A percentile compares a stretch with the other conserved stretches of the same genome.
Evolutionary conservation across 2,888 invertebrate genomes (phyloP).

Genomic region (Luperina nickerlii): DNA sequence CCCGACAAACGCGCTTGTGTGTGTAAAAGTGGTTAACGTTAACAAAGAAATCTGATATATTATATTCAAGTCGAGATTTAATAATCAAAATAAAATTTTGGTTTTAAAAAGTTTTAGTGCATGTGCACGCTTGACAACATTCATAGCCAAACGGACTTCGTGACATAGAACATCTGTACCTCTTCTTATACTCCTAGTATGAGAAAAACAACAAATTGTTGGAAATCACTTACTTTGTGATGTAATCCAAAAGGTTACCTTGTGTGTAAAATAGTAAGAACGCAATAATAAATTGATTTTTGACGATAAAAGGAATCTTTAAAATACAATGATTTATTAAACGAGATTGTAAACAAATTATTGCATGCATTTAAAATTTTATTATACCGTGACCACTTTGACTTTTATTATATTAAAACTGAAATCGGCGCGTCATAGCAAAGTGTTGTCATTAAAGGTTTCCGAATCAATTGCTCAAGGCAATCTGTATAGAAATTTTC

Average conservation of each 20-base stretch:
- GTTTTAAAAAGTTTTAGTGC: no score
- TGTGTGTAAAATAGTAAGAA: background rate
- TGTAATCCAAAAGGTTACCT: background rate
- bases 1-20: no score
- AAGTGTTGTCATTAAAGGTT: constrained; percentile 15
- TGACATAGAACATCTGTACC: no score
- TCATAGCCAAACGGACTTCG: no score
- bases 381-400: background rate
- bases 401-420: constrained; percentile 4
- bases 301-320: background rate
- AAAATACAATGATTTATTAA: background rate
- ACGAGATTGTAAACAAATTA: background rate
- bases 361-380: background rate
- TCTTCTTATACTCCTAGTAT: background rate
- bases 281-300: background rate
- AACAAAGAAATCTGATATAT: no score
- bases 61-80: no score
- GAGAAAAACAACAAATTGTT: background rate
- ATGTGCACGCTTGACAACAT: no score
- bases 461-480: constrained; percentile 1
- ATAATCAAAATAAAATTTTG: no score
- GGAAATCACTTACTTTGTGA: background rate
- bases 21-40: no score
- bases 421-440: background rate
- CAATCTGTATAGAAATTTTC: constrained; percentile 11